Base-by-base conservation (phyloP, 92 coral and sea anemone species). In the Heteractis magnifica region DNA sequence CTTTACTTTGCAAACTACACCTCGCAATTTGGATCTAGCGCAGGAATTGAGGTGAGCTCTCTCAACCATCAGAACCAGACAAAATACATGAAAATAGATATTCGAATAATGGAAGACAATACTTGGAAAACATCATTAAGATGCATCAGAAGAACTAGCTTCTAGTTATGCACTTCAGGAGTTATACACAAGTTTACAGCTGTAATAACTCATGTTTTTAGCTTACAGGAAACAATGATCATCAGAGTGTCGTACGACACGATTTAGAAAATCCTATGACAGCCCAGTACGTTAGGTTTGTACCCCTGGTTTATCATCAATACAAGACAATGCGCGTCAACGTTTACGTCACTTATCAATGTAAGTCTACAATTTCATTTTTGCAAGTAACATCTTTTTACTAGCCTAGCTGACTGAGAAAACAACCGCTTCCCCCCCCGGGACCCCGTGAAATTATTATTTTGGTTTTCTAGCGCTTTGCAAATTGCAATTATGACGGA, bases 221-320 rank as follows among this genome's bases (percentile, higher is more conserved):
- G 59, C 3, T 62, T 18, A 13, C 10, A 4, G 70, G 70, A 12
- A 62, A 62, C 20, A 62, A 5, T 9, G 19, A 62, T 16, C 20
- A 1, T 13, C 20, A 13, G 6, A 62, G 70, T 62, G 19, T 62
- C 3, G 70, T 62, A 62, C 14, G 70, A 71, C 44, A 65, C 59
- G 75, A 79, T 65, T 16, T 79, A 41, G 44, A 12, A 18, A 49
- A 49, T 26, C 74, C 26, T n/a, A 65, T 52, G 48, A 48, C 41
- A 62, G 75, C 83, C 23, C 41, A 75, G 71, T 79, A 79, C 83
- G 64, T 79, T 14, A 79, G 75, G 56, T 79, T 79, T 65, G 13
- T 79, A 44, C 83, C 83, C 11, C 4, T 65, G 50, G 83, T 16
- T 0, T 74, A 65, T 68, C 20, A 53, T 18, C 41, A 0, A 0